phyloP scores from a whole-genome alignment of 2,888 invertebrate species.

The Microplitis manilae region DNA sequence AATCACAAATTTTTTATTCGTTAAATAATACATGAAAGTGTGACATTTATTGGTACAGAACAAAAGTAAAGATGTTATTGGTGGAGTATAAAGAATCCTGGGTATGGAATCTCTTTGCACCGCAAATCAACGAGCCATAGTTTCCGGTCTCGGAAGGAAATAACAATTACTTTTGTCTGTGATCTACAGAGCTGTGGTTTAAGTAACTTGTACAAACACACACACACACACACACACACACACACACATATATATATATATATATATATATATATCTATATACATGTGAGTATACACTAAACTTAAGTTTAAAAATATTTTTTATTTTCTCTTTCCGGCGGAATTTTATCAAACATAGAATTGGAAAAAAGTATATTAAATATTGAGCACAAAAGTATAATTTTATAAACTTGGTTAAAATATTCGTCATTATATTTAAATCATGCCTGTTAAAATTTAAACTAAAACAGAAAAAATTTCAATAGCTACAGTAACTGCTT shows the following conservation, averaged over 20 bases:
- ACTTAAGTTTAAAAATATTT: background rate
- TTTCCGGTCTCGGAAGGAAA: constrained; percentile 52
- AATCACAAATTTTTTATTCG: background rate
- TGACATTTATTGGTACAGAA: constrained; percentile 4
- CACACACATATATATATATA: background rate
- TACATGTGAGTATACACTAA: background rate
- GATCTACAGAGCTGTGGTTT: constrained; percentile 32
- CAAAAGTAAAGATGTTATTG: constrained; percentile 10
- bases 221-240: too few relatives aligned
- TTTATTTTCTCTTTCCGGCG: background rate
- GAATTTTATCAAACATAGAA: background rate
- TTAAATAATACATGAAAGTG: background rate
- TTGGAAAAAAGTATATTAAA: background rate
- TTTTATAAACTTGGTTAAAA: background rate
- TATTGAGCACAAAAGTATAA: background rate
- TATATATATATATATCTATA: constrained; percentile 20
- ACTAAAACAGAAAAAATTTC: background rate
- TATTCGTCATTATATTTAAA: background rate
- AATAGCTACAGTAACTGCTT: background rate
- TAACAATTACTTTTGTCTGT: constrained; percentile 52
- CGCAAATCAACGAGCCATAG: constrained; percentile 50
- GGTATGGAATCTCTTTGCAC: constrained; percentile 40
- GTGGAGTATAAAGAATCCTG: constrained; percentile 20
- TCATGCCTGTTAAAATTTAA: background rate
- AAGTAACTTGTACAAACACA: constrained; percentile 6